Evolutionary conservation across 2,888 invertebrate genomes (phyloP).

Genomic region (Lepidochrysops patricia): DNA sequence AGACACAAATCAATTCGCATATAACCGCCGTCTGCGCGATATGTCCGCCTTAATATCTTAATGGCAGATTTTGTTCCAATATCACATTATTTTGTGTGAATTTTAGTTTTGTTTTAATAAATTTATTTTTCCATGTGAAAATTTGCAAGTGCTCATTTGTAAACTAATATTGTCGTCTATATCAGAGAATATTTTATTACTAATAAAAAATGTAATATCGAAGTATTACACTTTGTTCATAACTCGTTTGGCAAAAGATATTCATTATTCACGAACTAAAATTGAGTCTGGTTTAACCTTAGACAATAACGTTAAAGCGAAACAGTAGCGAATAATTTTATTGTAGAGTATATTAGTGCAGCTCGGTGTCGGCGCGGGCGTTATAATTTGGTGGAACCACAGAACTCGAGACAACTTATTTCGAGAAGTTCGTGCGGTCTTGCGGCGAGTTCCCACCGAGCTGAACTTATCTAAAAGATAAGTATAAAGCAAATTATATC

Average conservation of each 20-base stretch:
- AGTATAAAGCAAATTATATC: slow-evolving; percentile 7
- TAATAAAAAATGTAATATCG: too few species aligned
- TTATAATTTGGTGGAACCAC: slow-evolving; percentile 26
- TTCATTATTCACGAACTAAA: background rate
- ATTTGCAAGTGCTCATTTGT: too few species aligned
- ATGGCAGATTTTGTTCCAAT: slow-evolving; percentile 2
- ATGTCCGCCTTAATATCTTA: slow-evolving; percentile 6
- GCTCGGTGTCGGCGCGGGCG: slow-evolving; percentile 29
- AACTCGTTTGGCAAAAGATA: too few species aligned
- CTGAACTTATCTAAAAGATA: slow-evolving; percentile 5
- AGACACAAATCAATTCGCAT: slow-evolving; percentile 45
- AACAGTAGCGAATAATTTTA: slow-evolving; percentile 34
- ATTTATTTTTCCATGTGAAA: too few species aligned
- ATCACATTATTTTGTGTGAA: background rate
- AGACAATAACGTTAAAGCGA: background rate
- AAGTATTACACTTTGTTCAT: too few species aligned
- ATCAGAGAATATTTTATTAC: too few species aligned
- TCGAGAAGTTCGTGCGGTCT: slow-evolving; percentile 10
- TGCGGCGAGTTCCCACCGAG: slow-evolving; percentile 4
- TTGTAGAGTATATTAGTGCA: slow-evolving; percentile 26
- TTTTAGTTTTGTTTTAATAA: too few species aligned
- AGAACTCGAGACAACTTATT: slow-evolving; percentile 17
- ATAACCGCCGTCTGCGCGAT: slow-evolving; percentile 7
- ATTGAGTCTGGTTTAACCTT: background rate
- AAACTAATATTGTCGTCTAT: too few species aligned